These are phyloP conservation scores for Orthonychiurus folsomi DNA, from an alignment of 2,888 invertebrate species.

Conservation along the genomic window DNA sequence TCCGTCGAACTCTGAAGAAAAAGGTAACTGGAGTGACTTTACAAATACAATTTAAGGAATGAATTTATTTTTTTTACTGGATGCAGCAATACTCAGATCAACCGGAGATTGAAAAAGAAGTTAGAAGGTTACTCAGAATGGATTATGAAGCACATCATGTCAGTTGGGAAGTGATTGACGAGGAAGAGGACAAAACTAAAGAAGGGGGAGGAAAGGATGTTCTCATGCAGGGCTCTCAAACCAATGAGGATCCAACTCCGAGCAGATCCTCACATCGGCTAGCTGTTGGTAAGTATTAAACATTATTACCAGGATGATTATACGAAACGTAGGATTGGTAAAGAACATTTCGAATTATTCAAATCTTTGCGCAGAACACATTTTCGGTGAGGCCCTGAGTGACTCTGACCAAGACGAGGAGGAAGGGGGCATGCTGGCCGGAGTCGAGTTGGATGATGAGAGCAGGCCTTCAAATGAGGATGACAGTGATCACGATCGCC, in stretches of 20 bases:
- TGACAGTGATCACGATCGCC: conserved; percentile 24
- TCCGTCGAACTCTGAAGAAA: conserved; percentile 89
- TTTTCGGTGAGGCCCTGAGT: conserved; percentile 86
- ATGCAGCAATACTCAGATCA: conserved; percentile 68
- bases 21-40: conserved; percentile 49
- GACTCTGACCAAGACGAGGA: conserved; percentile 72
- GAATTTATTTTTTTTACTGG: conserved; percentile 1
- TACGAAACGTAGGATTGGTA: no score
- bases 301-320: no score
- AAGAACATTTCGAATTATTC: not conserved
- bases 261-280: conserved; percentile 20
- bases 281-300: conserved; percentile 27
- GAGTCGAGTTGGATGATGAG: conserved; percentile 28
- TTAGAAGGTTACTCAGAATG: conserved; percentile 77
- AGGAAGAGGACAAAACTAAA: conserved; percentile 55
- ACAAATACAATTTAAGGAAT: not conserved
- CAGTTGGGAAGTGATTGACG: conserved; percentile 79
- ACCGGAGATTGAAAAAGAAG: conserved; percentile 96
- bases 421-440: conserved; percentile 46
- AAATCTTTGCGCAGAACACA: conserved; percentile 49
- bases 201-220: conserved; percentile 39
- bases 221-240: conserved; percentile 39
- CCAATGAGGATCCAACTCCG: conserved; percentile 33
- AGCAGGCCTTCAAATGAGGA: conserved; percentile 31
- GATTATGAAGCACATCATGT: conserved; percentile 88